These are phyloP conservation scores for Orientallactaga bullata DNA, from an alignment of 2,113 vertebrate genomes.

Conservation along the genomic window DNA sequence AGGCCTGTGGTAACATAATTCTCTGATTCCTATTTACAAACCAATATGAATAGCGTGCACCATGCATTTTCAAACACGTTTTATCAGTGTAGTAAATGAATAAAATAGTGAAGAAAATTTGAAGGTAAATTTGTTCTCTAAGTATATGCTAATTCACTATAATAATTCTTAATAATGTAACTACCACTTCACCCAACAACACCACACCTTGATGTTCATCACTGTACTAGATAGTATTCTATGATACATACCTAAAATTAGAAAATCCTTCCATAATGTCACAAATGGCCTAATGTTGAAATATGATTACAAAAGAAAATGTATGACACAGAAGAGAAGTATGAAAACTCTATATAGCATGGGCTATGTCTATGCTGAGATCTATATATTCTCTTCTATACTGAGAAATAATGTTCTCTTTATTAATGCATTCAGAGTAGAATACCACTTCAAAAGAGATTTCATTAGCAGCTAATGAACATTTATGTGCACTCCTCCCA, in stretches of 20 bases:
- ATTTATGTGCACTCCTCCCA: conserved; percentile 41
- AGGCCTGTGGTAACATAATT: not conserved
- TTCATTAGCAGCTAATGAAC: conserved; percentile 63
- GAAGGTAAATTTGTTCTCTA: not conserved
- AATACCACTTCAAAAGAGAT: conserved; percentile 25
- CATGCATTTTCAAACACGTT: not conserved
- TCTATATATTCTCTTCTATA: not conserved
- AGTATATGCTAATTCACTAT: not conserved
- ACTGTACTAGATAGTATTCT: not conserved
- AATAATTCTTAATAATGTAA: not conserved
- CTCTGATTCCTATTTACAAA: not conserved
- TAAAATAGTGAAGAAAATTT: conserved; percentile 5
- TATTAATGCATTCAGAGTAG: not conserved
- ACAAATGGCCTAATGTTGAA: not conserved
- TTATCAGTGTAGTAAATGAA: not conserved
- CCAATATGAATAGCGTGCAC: not conserved
- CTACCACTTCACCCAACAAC: not conserved
- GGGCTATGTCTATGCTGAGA: not conserved
- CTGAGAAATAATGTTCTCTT: not conserved
- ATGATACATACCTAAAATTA: not conserved
- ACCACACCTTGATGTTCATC: not conserved
- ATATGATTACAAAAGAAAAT: not conserved
- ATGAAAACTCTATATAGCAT: not conserved
- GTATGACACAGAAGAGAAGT: not conserved
- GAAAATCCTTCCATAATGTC: not conserved